Evolutionary conservation across 2,113 vertebrate genomes (phyloP).

Genomic region (Oriolus oriolus): DNA sequence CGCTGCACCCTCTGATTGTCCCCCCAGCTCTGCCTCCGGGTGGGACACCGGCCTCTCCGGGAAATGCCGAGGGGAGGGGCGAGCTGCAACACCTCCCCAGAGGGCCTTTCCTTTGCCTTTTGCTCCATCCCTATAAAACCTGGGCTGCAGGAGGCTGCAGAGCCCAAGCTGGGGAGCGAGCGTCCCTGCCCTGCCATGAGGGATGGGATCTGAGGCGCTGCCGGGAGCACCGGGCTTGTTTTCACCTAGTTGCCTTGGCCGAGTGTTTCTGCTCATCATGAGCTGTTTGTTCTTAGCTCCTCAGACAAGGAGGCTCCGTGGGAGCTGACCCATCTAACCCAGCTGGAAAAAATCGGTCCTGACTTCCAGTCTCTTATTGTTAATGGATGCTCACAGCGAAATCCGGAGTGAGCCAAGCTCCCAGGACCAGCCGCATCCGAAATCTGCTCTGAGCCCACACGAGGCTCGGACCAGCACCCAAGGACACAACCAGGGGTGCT

Average conservation of each 20-base stretch:
- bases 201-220: fast-evolving
- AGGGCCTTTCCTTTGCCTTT: neutral
- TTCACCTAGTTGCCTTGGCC: neutral
- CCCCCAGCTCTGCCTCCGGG: neutral
- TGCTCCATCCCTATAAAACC: neutral
- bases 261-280: neutral
- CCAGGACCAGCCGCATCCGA: neutral
- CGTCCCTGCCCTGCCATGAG: neutral
- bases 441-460: neutral
- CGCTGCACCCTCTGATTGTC: neutral
- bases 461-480: neutral
- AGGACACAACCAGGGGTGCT: neutral
- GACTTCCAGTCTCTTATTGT: conserved; percentile 54
- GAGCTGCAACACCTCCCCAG: fast-evolving
- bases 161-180: fast-evolving
- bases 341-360: conserved; percentile 55
- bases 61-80: neutral
- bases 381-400: neutral
- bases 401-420: neutral
- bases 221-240: fast-evolving
- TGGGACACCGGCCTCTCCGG: neutral
- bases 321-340: conserved; percentile 45
- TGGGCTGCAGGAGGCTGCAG: neutral
- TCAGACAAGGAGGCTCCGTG: neutral
- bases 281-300: neutral